Evolutionary conservation across 2,888 invertebrate genomes (phyloP), one percentile per base, ranked within the genome.

Genomic region (Pollenia griseotomentosa): DNA sequence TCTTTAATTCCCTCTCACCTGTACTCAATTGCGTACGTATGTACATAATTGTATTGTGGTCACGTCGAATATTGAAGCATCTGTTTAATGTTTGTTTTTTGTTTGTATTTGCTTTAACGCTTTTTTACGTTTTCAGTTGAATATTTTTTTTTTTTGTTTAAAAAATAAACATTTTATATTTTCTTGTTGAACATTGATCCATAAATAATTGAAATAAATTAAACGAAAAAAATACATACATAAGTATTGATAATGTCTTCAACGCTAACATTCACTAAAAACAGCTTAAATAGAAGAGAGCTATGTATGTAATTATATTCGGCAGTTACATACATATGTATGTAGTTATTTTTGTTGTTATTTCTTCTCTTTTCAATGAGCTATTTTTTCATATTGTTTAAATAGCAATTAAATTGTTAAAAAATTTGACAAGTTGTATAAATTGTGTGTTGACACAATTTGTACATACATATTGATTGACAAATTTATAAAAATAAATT

Each of bases 21-120:
- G 55, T 65, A 11, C 68, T 51, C 42, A 40, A 44, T n/a, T 44
- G 14, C 40, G 57, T 53, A 66, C 88, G 89, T 53, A 66, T 88
- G 89, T 86, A 89, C 88, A 89, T 91, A 91, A 92, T 92, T 91
- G 90, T 91, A 92, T 91, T 90, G 91, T 89, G 92, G 91, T 91
- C 91, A 91, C 91, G 91, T 91, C 89, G 88, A 80, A 87, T 74
- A 84, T 88, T 88, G 88, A 81, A 91, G 92, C 92, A 91, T 91
- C 92, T 90, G 90, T 89, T 91, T 90, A 89, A 90, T 90, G 89
- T 86, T 53, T 70, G 51, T 46, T 16, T 68, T 86, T 53, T 70
- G 51, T 46, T 16, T 68, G 59, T 48, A n/a, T 4, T 59, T 73
- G 48, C 48, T 33, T 33, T 33, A 33, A 33, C 33, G 33, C 5